Evolutionary conservation across 64 coral and sea anemone genomes (phyloP).

Genomic region (Astreopora myriophthalma): DNA sequence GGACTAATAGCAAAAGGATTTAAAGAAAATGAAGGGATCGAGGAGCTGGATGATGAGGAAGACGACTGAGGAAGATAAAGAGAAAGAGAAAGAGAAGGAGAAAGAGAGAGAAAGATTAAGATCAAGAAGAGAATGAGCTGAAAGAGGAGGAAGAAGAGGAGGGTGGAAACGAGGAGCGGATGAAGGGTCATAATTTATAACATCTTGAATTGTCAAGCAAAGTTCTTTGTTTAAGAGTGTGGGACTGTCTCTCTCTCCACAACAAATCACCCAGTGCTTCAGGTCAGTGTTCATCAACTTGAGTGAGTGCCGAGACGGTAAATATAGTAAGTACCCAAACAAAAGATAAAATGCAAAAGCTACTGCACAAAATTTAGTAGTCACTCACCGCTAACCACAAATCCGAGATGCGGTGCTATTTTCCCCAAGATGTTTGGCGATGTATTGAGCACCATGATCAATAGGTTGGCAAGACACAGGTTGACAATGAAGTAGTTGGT

Average conservation of each 20-base stretch:
- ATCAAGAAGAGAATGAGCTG: too few relatives aligned
- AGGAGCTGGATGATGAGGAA: background rate
- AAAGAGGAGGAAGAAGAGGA: background rate
- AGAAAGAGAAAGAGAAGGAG: background rate
- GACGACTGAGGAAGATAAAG: background rate
- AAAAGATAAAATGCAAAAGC: too few relatives aligned
- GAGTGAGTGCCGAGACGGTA: too few relatives aligned
- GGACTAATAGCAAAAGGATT: background rate
- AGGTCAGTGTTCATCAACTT: too few relatives aligned
- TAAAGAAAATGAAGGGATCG: background rate
- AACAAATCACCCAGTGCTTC: too few relatives aligned
- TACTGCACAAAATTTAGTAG: background rate
- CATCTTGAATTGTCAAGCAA: too few relatives aligned
- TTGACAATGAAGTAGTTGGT: slow-evolving; percentile 63
- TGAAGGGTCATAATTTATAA: background rate
- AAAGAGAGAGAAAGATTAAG: background rate
- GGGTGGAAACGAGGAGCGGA: background rate
- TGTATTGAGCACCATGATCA: slow-evolving; percentile 43
- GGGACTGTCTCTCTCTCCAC: too few relatives aligned
- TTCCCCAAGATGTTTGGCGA: background rate
- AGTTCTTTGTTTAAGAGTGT: too few relatives aligned
- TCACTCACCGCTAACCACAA: background rate
- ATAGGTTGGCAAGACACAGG: slow-evolving; percentile 23
- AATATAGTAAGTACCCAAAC: too few relatives aligned
- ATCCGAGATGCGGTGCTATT: background rate